Conservation (phyloP, 2,797 vertebrate species). For the Phrynocephalus vlangalii region DNA sequence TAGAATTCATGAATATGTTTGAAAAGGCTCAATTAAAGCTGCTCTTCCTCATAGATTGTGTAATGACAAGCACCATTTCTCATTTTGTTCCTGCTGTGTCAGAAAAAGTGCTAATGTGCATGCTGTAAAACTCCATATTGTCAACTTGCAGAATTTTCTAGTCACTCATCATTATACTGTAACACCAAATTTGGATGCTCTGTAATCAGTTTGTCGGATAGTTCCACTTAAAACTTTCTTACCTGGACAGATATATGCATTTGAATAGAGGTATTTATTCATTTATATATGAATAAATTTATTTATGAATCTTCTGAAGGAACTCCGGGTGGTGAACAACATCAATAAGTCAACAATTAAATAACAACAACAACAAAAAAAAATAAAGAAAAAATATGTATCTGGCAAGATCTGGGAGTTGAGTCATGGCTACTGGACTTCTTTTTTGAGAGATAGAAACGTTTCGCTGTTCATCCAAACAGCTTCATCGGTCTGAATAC, state of each 20-base stretch:
- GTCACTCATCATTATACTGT: background rate
- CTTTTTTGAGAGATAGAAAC: too few relatives aligned
- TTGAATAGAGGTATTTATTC: background rate
- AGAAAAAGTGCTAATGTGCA: background rate
- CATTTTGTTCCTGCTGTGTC: background rate
- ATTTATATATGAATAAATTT: too few relatives aligned
- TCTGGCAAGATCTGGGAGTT: too few relatives aligned
- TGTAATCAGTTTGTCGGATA: background rate
- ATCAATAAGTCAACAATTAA: too few relatives aligned
- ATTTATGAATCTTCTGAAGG: too few relatives aligned
- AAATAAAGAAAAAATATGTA: too few relatives aligned
- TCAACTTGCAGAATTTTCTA: background rate
- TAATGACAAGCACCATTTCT: background rate
- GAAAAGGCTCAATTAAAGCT: background rate
- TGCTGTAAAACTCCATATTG: background rate
- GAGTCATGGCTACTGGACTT: too few relatives aligned
- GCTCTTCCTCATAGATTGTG: background rate
- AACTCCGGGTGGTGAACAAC: too few relatives aligned
- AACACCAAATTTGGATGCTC: background rate
- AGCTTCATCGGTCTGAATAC: too few relatives aligned
- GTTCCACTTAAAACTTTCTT: too few relatives aligned
- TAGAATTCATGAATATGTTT: constrained; percentile 1
- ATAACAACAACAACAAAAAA: too few relatives aligned
- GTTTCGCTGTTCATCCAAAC: too few relatives aligned
- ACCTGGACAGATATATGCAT: background rate